These are phyloP conservation scores for Stylophora pistillata DNA, from an alignment of 64 coral and sea anemone species.

Conservation along the genomic window DNA sequence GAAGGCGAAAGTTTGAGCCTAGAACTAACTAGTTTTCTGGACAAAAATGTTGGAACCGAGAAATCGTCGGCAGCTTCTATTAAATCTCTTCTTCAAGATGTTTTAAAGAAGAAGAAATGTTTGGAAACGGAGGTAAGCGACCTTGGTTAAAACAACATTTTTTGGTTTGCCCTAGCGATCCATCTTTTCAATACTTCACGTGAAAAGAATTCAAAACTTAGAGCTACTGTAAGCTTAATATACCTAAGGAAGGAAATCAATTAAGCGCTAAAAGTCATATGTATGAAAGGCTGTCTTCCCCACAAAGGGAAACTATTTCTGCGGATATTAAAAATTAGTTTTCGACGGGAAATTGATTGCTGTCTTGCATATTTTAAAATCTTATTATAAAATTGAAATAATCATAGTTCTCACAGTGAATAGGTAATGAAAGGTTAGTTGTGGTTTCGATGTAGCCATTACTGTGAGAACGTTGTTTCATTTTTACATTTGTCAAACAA, in stretches of 20 bases:
- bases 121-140: slow-evolving; percentile 44
- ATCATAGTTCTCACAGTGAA: background rate
- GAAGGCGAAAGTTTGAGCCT: slow-evolving; percentile 12
- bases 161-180: background rate
- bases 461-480: background rate
- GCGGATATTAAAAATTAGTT: no score
- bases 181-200: background rate
- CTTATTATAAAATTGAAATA: background rate
- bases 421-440: background rate
- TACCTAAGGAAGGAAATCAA: background rate
- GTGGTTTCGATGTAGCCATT: background rate
- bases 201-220: background rate
- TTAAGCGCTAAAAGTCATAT: background rate
- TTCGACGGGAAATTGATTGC: no score
- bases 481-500: background rate
- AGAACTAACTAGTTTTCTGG: slow-evolving; percentile 43
- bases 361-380: no score
- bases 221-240: background rate
- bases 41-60: slow-evolving; percentile 49
- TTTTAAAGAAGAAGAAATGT: slow-evolving; percentile 41
- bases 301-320: no score
- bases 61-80: slow-evolving; percentile 11
- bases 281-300: no score
- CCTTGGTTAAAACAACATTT: background rate
- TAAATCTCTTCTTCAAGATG: slow-evolving; percentile 39